Evolutionary conservation across 2,113 vertebrate species (phyloP).

Genomic region (Maccullochella peelii): DNA sequence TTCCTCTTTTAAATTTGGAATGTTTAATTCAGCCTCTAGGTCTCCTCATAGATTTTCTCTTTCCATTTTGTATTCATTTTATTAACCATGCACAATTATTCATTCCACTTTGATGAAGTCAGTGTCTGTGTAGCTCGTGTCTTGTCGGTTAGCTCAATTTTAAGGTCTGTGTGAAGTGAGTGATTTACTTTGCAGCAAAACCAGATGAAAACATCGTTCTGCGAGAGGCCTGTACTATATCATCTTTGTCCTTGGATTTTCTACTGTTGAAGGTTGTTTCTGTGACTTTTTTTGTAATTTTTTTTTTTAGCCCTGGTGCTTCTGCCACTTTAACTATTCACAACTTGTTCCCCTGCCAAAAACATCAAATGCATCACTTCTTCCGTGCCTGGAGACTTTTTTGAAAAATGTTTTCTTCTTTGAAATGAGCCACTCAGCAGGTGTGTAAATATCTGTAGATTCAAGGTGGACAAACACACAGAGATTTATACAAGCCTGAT

Average conservation of each 20-base stretch:
- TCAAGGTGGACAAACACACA: not conserved
- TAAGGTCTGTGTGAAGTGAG: not conserved
- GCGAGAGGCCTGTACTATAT: not conserved
- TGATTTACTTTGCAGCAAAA: not conserved
- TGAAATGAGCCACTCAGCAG: not conserved
- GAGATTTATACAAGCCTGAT: not conserved
- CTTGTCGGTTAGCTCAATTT: not conserved
- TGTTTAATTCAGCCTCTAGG: not conserved
- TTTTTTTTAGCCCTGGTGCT: not conserved
- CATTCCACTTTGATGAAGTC: not conserved
- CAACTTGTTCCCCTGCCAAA: conserved; percentile 6
- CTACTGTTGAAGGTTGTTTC: conserved; percentile 28
- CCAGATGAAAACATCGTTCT: not conserved
- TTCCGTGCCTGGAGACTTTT: not conserved
- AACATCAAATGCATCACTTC: conserved; percentile 6
- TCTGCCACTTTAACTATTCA: conserved; percentile 3
- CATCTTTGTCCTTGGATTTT: conserved; percentile 26
- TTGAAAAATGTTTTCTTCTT: not conserved
- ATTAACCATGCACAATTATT: not conserved
- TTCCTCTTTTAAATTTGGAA: not conserved
- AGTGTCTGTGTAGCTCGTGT: not conserved
- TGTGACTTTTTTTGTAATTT: conserved; percentile 14
- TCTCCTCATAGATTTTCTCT: not conserved
- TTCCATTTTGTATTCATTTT: conserved; percentile 2
- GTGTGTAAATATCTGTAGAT: conserved; percentile 11